Evolutionary conservation across 2,113 vertebrate genomes (phyloP).

Genomic region (Aphelocoma coerulescens): DNA sequence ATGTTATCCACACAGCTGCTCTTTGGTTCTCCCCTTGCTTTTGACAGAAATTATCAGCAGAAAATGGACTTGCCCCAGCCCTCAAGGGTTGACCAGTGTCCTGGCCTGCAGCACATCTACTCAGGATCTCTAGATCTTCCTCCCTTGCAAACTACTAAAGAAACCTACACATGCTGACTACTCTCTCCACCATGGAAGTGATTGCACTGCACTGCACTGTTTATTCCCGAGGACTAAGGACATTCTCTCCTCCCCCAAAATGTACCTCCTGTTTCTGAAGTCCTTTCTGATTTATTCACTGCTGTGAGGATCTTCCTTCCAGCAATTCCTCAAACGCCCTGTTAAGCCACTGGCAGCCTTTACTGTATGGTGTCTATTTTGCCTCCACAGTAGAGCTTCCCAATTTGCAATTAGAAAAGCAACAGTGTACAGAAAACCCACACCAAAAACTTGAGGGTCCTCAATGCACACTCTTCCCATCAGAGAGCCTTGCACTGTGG

Average conservation of each 20-base stretch:
- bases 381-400: not conserved
- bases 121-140: not conserved
- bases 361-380: not conserved
- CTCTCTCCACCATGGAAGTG: not conserved
- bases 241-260: not conserved
- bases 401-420: not conserved
- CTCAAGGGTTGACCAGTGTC: not conserved
- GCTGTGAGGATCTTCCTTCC: not conserved
- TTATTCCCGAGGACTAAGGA: not conserved
- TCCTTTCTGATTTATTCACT: not conserved
- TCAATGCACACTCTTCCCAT: not conserved
- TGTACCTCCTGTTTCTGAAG: not conserved
- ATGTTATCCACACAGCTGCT: not conserved
- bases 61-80: not conserved
- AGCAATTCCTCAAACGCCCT: not conserved
- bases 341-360: not conserved
- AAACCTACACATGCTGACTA: not conserved
- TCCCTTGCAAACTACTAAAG: not conserved
- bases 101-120: not conserved
- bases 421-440: not conserved
- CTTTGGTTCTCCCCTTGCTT: not conserved
- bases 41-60: not conserved
- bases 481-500: accelerated
- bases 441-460: not conserved
- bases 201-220: not conserved